Evolutionary conservation across 2,888 invertebrate species (phyloP).

Genomic region (Harmothoe impar): DNA sequence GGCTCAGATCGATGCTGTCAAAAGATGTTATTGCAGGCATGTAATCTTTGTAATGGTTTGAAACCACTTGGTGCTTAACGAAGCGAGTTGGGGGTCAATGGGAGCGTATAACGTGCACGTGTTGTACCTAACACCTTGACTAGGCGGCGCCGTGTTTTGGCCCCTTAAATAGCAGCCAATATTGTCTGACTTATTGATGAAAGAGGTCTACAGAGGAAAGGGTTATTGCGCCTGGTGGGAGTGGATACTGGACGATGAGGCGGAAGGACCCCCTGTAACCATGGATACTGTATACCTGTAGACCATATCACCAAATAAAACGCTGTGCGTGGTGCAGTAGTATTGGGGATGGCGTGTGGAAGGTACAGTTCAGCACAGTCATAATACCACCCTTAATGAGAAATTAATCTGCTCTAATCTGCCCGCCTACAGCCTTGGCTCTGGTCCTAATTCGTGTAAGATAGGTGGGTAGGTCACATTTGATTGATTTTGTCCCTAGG

Average conservation of each 20-base stretch:
- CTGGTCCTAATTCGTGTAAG: neutral
- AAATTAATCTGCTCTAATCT: no score
- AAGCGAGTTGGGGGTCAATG: slow-evolving; percentile 21
- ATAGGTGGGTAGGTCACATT: neutral
- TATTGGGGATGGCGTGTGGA: neutral
- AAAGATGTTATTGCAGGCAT: slow-evolving; percentile 53
- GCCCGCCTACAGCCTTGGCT: no score
- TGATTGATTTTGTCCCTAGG: slow-evolving; percentile 32
- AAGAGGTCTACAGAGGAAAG: neutral
- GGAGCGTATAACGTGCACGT: slow-evolving; percentile 32
- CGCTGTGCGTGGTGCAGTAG: neutral
- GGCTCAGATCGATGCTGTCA: slow-evolving; percentile 47
- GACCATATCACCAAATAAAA: no score
- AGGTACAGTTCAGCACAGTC: neutral
- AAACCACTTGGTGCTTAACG: slow-evolving; percentile 52
- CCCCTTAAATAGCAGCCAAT: slow-evolving; percentile 32
- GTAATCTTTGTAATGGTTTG: slow-evolving; percentile 53
- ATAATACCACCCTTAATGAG: neutral
- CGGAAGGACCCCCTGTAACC: no score
- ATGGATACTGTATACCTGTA: no score
- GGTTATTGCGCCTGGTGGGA: no score
- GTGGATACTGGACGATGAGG: no score
- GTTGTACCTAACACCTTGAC: slow-evolving; percentile 51
- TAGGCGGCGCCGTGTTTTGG: neutral
- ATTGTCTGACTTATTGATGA: slow-evolving; percentile 29